Evolutionary conservation across 2,888 invertebrate species (phyloP).

Genomic region (Tetranychus truncatus): DNA sequence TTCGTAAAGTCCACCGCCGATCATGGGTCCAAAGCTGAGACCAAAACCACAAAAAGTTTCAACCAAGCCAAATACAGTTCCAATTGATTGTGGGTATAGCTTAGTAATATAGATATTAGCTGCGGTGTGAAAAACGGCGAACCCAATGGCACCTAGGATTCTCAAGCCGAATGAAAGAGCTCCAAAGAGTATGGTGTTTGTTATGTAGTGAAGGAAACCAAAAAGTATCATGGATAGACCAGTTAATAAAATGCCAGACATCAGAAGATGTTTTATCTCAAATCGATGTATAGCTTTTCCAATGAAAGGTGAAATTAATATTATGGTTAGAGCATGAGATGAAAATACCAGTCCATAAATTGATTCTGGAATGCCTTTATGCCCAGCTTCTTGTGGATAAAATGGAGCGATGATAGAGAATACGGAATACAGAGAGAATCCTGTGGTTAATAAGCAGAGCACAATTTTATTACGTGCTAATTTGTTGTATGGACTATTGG

Average conservation of each 20-base stretch:
- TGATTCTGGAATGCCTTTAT: constrained; percentile 49
- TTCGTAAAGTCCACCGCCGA: constrained; percentile 56
- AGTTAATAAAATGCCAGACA: constrained; percentile 50
- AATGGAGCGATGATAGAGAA: constrained; percentile 51
- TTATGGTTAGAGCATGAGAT: constrained; percentile 54
- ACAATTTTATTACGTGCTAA: not conserved
- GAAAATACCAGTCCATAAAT: constrained; percentile 56
- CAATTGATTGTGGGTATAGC: constrained; percentile 50
- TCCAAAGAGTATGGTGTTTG: constrained; percentile 45
- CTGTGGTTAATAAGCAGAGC: not conserved
- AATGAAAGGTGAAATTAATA: constrained; percentile 43
- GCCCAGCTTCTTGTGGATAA: constrained; percentile 39
- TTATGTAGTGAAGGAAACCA: constrained; percentile 47
- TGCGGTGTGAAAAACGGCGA: constrained; percentile 56
- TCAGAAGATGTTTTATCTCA: constrained; percentile 53
- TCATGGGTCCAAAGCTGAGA: constrained; percentile 47
- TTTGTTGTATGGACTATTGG: not conserved
- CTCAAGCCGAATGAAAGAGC: constrained; percentile 50
- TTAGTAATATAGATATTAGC: constrained; percentile 47
- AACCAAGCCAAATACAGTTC: constrained; percentile 52
- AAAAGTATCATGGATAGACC: constrained; percentile 49
- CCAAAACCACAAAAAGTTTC: constrained; percentile 63
- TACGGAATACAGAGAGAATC: constrained; percentile 3
- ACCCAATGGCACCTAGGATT: constrained; percentile 53
- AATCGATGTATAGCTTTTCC: constrained; percentile 42